Conservation (phyloP, 2,888 invertebrate species). For the Acleris literana region DNA sequence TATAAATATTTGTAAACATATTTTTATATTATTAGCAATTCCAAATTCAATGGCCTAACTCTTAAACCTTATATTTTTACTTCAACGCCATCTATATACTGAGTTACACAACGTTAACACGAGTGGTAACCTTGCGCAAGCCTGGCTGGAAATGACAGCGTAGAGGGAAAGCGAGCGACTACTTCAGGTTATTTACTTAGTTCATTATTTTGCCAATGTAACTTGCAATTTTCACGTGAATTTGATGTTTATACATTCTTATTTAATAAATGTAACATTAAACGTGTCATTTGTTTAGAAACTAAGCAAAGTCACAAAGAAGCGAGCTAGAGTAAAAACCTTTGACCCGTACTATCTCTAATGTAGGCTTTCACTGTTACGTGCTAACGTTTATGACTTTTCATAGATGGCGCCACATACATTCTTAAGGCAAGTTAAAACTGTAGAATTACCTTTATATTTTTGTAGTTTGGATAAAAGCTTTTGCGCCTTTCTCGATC, state of each 20-base stretch:
- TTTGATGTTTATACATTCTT: too few species aligned
- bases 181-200: too few species aligned
- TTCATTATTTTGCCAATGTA: too few species aligned
- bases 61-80: background rate
- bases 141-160: slow-evolving; percentile 2
- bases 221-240: too few species aligned
- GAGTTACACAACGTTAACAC: slow-evolving; percentile 1
- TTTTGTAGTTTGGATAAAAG: too few species aligned
- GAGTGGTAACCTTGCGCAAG: slow-evolving; percentile 5
- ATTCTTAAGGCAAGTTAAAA: background rate
- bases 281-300: too few species aligned
- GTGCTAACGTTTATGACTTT: slow-evolving; percentile 2
- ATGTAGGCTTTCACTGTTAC: slow-evolving; percentile 9
- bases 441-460: too few species aligned
- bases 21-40: too few species aligned
- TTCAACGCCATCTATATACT: slow-evolving; percentile 19
- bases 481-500: too few species aligned
- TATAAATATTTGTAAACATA: too few species aligned
- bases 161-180: background rate
- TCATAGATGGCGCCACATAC: slow-evolving; percentile 20
- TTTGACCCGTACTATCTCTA: background rate
- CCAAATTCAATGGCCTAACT: background rate
- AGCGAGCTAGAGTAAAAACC: background rate
- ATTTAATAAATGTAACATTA: too few species aligned
- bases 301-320: too few species aligned